Base-by-base conservation (phyloP, 2,113 vertebrate species). In the Megaceryle maxima region DNA sequence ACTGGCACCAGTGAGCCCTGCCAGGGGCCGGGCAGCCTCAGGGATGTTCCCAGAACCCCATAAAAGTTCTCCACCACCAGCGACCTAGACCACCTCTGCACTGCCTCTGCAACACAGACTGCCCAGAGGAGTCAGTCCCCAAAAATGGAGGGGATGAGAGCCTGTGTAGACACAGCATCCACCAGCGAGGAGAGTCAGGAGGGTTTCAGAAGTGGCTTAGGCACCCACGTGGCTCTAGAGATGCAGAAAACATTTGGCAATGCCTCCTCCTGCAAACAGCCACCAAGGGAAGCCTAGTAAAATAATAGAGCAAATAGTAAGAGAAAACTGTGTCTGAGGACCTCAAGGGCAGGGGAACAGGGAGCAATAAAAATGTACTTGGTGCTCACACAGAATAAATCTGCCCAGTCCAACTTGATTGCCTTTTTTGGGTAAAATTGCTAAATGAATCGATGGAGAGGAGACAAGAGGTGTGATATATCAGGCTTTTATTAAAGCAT, bases 301-400 rank as follows among this genome's bases (percentile, higher is more conserved):
- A 92, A 88, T 83, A 96, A 93, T 73, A 92, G 94, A 95, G 88
- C 79, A 96, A 95, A 96, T 95, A 93, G 80, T 93, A 93, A 83
- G 76, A 97, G 94, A 93, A 96, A 94, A 94, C 94, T 92, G 83
- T 14, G 77, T 80, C 88, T 72, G 63, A 94, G 76, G 88, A 94
- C 92, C 96, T 95, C 4, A 1, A 92, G 94, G 88, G 82, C 96
- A 93, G 41, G 63, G 37, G 50, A 96, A 86, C 5, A 15, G 76
- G 90, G 93, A 96, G 75, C 83, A 92, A 95, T 97, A 96, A 82
- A 94, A 87, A 96, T 89, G 57, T 94, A 55, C 75, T 93, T 5
- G 2, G 63, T 95, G 90, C 85, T 86, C 70, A 41, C 70, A 73
- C 46, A 50, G 91, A 94, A 96, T 96, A 95, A 96, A 96, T 96